Base-by-base conservation (phyloP, 2,113 vertebrate genomes). In the Lagopus leucura region DNA sequence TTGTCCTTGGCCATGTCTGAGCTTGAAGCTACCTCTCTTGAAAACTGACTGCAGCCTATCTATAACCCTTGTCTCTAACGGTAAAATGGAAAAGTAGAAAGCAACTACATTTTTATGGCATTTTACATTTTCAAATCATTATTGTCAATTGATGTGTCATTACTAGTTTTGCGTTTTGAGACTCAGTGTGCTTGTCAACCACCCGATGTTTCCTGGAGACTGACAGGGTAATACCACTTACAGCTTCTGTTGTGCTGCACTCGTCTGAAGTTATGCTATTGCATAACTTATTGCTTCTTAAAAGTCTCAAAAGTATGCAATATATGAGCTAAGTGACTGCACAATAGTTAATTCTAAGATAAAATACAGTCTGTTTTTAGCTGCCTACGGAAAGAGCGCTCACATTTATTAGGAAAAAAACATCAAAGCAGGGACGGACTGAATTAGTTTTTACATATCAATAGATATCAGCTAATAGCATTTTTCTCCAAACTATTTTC, bases 371-470 rank as follows among this genome's bases (percentile, higher is more conserved):
- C 94, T 93, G 93, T 85, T 94, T 95, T 96, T 97, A 94, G 95
- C 94, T 92, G 57, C 76, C 69, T 24, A 11, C n/a, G 32, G 75
- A 94, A 94, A 84, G 69, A 75, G 66, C 40, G 67, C 83, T 95
- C 63, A 93, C 93, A 93, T 96, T 90, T 90, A 80, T 96, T 95
- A 89, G 78, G 58, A 89, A 79, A 75, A 75, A 95, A 95, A 96
- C 81, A 92, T 65, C 73, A 96, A 96, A 94, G 88, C n/a, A 93
- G 89, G 93, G 90, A 79, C 92, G 88, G 67, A 74, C 76, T 96
- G 95, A 97, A 92, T 96, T 95, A 95, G 78, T 92, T 95, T 95
- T 97, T 97, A 86, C 69, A 91, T 94, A 92, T 93, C 81, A 94
- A 91, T 91, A 89, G 78, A 80, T 89, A 89, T 74, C 85, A 92